Percentiles rank a stretch among this genome's conserved stretches.
Evolutionary conservation across 2,888 invertebrate species (phyloP).

Genomic region (Nephrotoma flavescens): DNA sequence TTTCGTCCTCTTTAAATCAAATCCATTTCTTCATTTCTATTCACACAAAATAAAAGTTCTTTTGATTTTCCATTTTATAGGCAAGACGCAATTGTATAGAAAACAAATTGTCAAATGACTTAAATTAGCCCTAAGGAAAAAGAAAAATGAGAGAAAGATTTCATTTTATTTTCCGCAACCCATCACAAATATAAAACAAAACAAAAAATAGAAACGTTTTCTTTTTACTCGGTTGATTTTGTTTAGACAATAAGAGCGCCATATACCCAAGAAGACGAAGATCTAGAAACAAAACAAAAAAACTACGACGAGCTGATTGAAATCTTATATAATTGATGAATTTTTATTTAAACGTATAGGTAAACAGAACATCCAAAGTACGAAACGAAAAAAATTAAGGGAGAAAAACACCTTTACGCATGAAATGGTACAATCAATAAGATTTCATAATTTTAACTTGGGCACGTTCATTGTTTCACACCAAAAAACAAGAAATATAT

Average conservation of each 20-base stretch:
- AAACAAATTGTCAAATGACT: not conserved
- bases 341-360: not conserved
- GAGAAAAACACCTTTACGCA: not conserved
- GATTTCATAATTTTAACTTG: not conserved
- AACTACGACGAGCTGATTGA: not conserved
- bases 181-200: not conserved
- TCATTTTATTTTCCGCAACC: not conserved
- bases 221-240: not conserved
- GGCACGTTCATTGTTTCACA: not conserved
- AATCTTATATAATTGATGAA: not conserved
- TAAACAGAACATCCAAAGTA: not conserved
- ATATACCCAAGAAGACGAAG: not conserved
- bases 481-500: not conserved
- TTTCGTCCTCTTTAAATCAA: not conserved
- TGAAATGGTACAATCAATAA: not conserved
- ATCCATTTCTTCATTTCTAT: not conserved
- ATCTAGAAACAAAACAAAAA: not conserved
- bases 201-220: not conserved
- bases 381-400: not conserved
- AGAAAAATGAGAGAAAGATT: not conserved
- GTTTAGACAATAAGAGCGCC: not conserved
- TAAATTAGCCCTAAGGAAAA: not conserved
- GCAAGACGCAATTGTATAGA: not conserved
- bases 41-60: not conserved
- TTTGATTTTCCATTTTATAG: not conserved